Base-by-base conservation (phyloP, 2,113 vertebrate species). In the Leucoraja erinaceus region DNA sequence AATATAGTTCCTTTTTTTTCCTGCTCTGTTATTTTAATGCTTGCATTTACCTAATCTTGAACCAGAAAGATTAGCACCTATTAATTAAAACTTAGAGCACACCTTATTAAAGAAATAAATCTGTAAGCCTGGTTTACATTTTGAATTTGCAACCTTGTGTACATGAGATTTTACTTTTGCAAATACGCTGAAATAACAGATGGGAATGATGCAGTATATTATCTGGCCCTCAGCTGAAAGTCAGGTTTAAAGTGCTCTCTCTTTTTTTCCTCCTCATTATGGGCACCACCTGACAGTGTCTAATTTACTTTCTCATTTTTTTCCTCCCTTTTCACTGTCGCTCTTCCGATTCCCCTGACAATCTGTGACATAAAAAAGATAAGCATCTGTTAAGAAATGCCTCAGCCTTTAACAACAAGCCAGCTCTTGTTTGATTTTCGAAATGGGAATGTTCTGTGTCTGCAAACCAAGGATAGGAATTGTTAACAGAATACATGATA, bases 401-500 rank as follows among this genome's bases (percentile, higher is more conserved):
- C 66, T 12, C 90, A 91, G 33, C 20, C 88, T 91, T 72, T 72
- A 91, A 54, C 31, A 72, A 47, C 90, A 72, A 74, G 20, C 20
- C 38, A 74, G 22, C 22, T 38, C 33, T 54, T 91, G 90, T 91
- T 91, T 91, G 90, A 91, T 91, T 74, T 74, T 72, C 3, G 38
- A 72, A 91, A 91, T 54, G 20, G 38, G 90, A 91, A 91, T 72
- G 33, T 14, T 25, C 68, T 10, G 25, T 11, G 22, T 91, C 66
- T 54, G 90, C 90, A 91, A 72, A 91, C 66, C 18, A 28, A 72
- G 68, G 70, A 11, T 18, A 91, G 90, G 38, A 91, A 95, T 94
- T 93, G 76, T 56, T 93, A 68, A 93, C 54, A 93, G 12, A 18
- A 93, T 94, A 77, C 94, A 93, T 93, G 94, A 95, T n/a, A 94